Evolutionary conservation across 1,140 invertebrate genomes (phyloP), one percentile per base, ranked within the genome.

Genomic region (Condylostylus longicornis): DNA sequence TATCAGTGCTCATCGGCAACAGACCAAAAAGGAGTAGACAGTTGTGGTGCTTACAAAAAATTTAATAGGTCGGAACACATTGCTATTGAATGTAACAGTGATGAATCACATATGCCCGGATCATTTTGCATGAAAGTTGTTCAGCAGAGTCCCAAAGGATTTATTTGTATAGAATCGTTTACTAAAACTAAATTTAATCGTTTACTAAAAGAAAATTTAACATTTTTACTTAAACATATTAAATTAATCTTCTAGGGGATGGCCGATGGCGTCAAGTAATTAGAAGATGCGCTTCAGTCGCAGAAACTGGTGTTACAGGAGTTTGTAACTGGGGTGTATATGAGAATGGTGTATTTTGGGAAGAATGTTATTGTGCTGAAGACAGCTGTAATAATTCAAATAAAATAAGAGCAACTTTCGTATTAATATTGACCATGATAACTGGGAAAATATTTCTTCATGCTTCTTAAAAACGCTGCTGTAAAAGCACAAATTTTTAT

Each of bases 261-360:
- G 86, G 86, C 9, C 71, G 88, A 54, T 93, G 87, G 87, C 66
- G 87, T 22, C 86, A 89, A 63, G 87, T 93, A 1, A 84, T 89
- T 35, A 64, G 88, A 19, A 68, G 86, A 18, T 94, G 88, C 68
- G 83, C 85, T 4, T 89, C 85, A 1, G 82, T 91, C 2, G 74
- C 85, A 6, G 85, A 86, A 43, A 89, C 79, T 20, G 87, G 87
- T 46, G 85, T 87, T 0, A 89, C 84, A 1, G 82, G 82, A 27
- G 84, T 88, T 2, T 94, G 88, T 50, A 91, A 93, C 54, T 93
- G 88, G 87, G 88, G 88, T 12, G 85, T 91, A 10, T 77, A 84
- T 45, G 77, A 84, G 38, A 91, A 93, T 51, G 86, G 87, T 4
- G 82, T 87, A 1, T 94, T 89, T 51, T 94, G 87, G 87, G 84